Evolutionary conservation across 1,140 invertebrate genomes (phyloP).

Genomic region (honey bee (Apis mellifera)): DNA sequence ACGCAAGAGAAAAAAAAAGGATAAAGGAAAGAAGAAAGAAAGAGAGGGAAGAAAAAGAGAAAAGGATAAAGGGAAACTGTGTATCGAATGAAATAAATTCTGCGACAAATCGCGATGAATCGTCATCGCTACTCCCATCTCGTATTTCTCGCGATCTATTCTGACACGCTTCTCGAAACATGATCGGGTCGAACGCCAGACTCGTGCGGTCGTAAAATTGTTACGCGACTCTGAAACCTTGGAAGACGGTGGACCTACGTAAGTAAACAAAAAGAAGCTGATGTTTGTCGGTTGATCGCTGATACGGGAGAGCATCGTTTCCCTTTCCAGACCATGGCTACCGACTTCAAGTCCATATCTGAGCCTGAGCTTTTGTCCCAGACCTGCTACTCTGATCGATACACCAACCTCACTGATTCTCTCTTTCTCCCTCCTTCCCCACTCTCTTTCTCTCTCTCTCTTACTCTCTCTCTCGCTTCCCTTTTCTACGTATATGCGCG

Average conservation of each 20-base stretch:
- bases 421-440: not conserved
- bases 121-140: not conserved
- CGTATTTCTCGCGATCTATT: not conserved
- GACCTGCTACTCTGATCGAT: constrained; percentile 20
- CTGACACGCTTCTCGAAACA: constrained; percentile 13
- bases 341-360: not conserved
- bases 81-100: not conserved
- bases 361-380: constrained; percentile 21
- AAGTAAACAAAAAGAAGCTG: constrained; percentile 6
- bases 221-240: not conserved
- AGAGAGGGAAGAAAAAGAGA: not conserved
- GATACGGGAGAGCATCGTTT: not conserved
- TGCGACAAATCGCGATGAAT: constrained; percentile 7
- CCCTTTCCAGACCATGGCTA: constrained; percentile 7
- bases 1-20: not conserved
- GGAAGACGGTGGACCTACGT: constrained; percentile 33
- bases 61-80: not conserved
- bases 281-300: too few relatives aligned
- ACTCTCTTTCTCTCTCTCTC: not conserved
- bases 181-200: constrained; percentile 13
- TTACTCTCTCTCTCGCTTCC: not conserved
- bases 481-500: not conserved
- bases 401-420: not conserved
- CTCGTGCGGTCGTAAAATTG: not conserved
- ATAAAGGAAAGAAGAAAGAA: not conserved